Percentiles rank a stretch among this genome's conserved stretches.
Conservation (phyloP, 2,888 invertebrate species). For the Pheosia gnoma region DNA sequence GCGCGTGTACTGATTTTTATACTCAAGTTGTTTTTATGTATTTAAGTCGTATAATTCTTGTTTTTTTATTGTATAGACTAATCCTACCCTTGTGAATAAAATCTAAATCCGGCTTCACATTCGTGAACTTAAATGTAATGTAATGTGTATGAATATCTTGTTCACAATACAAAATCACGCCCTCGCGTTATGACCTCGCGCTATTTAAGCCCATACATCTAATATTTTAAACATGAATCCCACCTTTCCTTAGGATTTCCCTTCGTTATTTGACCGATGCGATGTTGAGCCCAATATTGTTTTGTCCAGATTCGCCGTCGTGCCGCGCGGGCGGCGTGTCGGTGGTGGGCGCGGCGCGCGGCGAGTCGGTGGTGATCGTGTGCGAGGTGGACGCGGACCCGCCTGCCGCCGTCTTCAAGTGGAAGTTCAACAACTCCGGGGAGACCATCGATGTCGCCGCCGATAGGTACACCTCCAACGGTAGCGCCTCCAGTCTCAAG, state of each 20-base stretch:
- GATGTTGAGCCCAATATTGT: too few species aligned
- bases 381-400: constrained; percentile 97
- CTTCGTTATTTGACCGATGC: too few species aligned
- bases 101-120: too few species aligned
- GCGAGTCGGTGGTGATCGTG: constrained; percentile 93
- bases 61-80: neutral
- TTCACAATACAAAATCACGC: too few species aligned
- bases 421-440: constrained; percentile 97
- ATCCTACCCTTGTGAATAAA: too few species aligned
- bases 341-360: constrained; percentile 94
- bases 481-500: constrained; percentile 88
- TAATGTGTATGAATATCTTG: too few species aligned
- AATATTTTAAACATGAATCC: too few species aligned
- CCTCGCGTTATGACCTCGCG: too few species aligned
- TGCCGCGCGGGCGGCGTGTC: constrained; percentile 91
- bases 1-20: constrained; percentile 27
- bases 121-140: too few species aligned
- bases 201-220: too few species aligned
- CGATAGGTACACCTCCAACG: constrained; percentile 91
- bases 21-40: neutral
- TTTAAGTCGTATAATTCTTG: neutral
- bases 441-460: constrained; percentile 93
- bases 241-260: too few species aligned
- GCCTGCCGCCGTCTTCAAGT: constrained; percentile 93
- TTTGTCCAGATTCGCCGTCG: constrained; percentile 89